Conservation (phyloP, 2,888 invertebrate genomes). For the Philopedon plagiatum region DNA sequence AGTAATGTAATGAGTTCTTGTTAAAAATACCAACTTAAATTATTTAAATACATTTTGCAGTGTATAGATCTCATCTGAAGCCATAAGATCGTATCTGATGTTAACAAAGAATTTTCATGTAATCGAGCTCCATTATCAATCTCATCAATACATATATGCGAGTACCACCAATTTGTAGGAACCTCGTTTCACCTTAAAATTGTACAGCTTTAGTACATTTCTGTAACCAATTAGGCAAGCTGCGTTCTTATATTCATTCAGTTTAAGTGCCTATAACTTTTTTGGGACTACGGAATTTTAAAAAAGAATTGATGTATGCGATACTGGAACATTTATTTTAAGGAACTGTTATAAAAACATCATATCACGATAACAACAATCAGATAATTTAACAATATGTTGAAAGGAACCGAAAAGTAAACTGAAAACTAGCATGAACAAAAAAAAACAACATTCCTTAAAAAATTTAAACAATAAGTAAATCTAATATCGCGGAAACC, state of each 20-base stretch:
- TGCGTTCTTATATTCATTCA: constrained; percentile 2
- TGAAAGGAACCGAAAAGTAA: too few relatives aligned
- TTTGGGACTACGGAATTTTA: too few relatives aligned
- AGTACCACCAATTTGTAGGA: constrained; percentile 2
- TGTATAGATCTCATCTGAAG: constrained; percentile 15
- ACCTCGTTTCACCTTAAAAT: neutral
- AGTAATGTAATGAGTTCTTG: neutral
- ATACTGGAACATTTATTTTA: too few relatives aligned
- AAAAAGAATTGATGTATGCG: too few relatives aligned
- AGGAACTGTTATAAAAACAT: too few relatives aligned
- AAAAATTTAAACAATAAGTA: too few relatives aligned
- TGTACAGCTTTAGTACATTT: neutral
- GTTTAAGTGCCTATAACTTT: too few relatives aligned
- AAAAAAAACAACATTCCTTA: too few relatives aligned
- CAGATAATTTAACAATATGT: too few relatives aligned
- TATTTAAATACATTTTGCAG: constrained; percentile 8
- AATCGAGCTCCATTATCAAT: neutral
- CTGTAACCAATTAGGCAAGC: neutral
- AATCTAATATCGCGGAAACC: too few relatives aligned
- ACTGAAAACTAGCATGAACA: too few relatives aligned
- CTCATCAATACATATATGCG: neutral
- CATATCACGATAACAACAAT: too few relatives aligned
- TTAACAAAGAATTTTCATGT: constrained; percentile 23
- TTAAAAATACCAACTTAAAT: neutral
- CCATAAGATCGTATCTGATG: constrained; percentile 6